Evolutionary conservation across 2,113 vertebrate genomes (phyloP), one percentile per base, ranked within the genome.

Genomic region (Strix uralensis): DNA sequence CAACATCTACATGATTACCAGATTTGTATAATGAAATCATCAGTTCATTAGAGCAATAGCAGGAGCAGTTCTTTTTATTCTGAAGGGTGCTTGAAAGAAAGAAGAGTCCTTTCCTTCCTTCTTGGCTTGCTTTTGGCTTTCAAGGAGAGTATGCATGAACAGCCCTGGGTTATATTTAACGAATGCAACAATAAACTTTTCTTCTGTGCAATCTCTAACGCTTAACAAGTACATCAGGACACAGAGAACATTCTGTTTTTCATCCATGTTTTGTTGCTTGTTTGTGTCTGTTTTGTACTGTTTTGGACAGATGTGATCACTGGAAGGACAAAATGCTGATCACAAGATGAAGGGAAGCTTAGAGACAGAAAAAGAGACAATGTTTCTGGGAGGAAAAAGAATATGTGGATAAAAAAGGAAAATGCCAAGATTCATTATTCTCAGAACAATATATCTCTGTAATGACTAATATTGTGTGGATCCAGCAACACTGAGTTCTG

Each of bases 211-310:
- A 25, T 81, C 49, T 85, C 59, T 89, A 32, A n/a, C 25, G 73
- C 54, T 92, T 90, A 94, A 86, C 74, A 92, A 94, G 36, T 86
- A 82, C 46, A 81, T 91, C 40, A 82, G 81, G 34, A 77, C 65
- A 86, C 9, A 87, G 86, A 82, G 92, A 96, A 92, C 89, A 80
- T 94, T 95, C 34, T 95, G 91, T 30, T 94, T 96, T 95, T 89
- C 74, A 90, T 88, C 40, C 40, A 21, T 77, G 54, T 86, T 94
- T 34, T 61, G 19, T 47, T 92, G 87, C 52, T 88, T 81, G 84
- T 95, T 82, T 91, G 13, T 92, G 34, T 73, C 65, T 91, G 81
- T 71, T 95, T 92, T 89, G n/a, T 55, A 36, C 71, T 89, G 52
- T 73, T 94, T 97, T 44, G 81, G 74, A 88, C 42, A 81, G 74